phyloP scores from a whole-genome alignment of 1,140 invertebrate genomes.

The Mercenaria mercenaria region DNA sequence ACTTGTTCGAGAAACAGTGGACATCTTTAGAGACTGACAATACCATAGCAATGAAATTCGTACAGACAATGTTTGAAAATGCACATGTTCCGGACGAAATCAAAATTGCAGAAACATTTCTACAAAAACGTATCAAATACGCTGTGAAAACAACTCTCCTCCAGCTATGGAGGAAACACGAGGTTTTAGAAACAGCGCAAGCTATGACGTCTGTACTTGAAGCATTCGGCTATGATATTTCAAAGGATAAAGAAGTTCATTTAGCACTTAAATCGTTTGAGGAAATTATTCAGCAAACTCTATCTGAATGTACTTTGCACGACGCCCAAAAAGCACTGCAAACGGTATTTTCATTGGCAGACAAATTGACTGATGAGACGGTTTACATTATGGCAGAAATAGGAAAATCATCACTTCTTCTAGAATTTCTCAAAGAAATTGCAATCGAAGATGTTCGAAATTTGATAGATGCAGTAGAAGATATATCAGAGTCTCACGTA shows the following conservation, averaged over 20 bases:
- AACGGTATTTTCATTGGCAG: background rate
- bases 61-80: background rate
- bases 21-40: background rate
- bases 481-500: conserved; percentile 63
- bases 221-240: conserved; percentile 2
- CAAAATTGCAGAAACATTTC: background rate
- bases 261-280: background rate
- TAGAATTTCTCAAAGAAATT: conserved; percentile 55
- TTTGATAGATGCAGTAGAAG: conserved; percentile 64
- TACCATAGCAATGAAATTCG: background rate
- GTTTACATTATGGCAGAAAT: background rate
- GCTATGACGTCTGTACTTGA: background rate
- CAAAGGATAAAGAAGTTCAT: background rate
- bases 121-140: background rate
- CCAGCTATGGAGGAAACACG: conserved; percentile 13
- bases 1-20: background rate
- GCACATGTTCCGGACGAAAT: conserved; percentile 18
- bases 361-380: background rate
- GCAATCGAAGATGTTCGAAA: conserved; percentile 57
- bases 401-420: conserved; percentile 12
- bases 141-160: background rate
- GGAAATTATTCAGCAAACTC: background rate
- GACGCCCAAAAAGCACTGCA: background rate
- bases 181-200: background rate
- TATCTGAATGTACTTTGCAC: background rate